These are phyloP conservation scores for Galerucella pusilla DNA, from an alignment of 2,888 invertebrate genomes.

Conservation along the genomic window DNA sequence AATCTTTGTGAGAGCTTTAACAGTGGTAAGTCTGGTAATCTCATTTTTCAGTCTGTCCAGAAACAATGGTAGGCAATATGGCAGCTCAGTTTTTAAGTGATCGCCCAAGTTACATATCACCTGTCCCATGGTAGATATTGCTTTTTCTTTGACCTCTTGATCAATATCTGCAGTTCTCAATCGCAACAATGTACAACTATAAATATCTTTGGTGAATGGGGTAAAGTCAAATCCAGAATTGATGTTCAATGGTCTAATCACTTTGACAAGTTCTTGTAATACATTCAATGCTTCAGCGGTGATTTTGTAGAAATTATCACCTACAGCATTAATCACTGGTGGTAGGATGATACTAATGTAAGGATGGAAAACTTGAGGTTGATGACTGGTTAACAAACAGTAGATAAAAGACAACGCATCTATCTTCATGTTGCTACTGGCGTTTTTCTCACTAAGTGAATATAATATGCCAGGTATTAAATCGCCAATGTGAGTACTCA, in stretches of 20 bases:
- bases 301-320: constrained; percentile 98
- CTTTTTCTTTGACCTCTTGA: constrained; percentile 98
- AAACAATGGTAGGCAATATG: constrained; percentile 91
- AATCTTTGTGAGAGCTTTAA: constrained; percentile 94
- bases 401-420: constrained; percentile 94
- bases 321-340: constrained; percentile 88
- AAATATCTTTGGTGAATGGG: constrained; percentile 83
- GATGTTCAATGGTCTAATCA: constrained; percentile 85
- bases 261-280: constrained; percentile 92
- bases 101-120: constrained; percentile 94
- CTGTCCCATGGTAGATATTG: constrained; percentile 97
- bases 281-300: constrained; percentile 96
- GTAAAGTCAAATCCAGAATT: constrained; percentile 75
- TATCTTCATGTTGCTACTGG: constrained; percentile 98
- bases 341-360: constrained; percentile 84
- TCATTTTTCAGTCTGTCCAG: constrained; percentile 95
- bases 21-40: constrained; percentile 95
- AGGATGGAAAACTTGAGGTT: constrained; percentile 81
- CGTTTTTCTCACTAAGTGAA: constrained; percentile 90
- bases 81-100: constrained; percentile 81
- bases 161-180: constrained; percentile 96
- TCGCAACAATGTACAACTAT: constrained; percentile 85
- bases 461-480: constrained; percentile 91
- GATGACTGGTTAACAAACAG: constrained; percentile 83
- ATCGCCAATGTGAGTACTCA: constrained; percentile 78